These are phyloP conservation scores for Craniophora ligustri DNA, from an alignment of 2,888 invertebrate species.

Conservation along the genomic window DNA sequence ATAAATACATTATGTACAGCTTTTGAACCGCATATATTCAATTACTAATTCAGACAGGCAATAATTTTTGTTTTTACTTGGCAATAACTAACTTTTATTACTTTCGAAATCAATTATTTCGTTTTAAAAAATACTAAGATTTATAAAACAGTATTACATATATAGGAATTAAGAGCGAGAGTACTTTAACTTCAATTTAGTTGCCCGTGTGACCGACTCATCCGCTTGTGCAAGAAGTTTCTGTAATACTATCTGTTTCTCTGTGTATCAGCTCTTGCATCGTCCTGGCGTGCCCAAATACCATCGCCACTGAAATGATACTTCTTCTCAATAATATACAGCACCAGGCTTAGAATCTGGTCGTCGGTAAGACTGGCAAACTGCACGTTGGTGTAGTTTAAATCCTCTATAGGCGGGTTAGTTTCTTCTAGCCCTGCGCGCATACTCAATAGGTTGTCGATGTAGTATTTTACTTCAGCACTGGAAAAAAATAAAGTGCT, in stretches of 20 bases:
- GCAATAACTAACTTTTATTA: too few species aligned
- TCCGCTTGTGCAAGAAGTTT: neutral
- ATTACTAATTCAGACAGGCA: too few species aligned
- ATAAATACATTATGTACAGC: neutral
- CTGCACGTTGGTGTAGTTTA: conserved; percentile 63
- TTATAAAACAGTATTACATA: neutral
- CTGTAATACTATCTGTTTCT: conserved; percentile 18
- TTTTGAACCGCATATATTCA: too few species aligned
- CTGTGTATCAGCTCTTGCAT: conserved; percentile 55
- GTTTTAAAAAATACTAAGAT: too few species aligned
- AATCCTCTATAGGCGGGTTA: conserved; percentile 53
- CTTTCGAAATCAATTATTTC: too few species aligned
- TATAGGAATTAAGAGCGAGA: neutral
- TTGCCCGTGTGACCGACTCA: neutral
- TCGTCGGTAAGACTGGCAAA: conserved; percentile 72
- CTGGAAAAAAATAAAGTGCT: conserved; percentile 65
- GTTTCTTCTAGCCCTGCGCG: conserved; percentile 24
- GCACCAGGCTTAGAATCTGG: conserved; percentile 89
- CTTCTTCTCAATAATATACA: conserved; percentile 92
- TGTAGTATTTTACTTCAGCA: conserved; percentile 69
- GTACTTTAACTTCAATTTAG: neutral
- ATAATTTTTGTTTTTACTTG: too few species aligned
- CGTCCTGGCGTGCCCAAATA: conserved; percentile 87
- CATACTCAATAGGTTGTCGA: conserved; percentile 62
- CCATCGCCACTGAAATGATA: conserved; percentile 93